Base-by-base conservation (phyloP, 2,797 vertebrate species). In the Chelmon rostratus region DNA sequence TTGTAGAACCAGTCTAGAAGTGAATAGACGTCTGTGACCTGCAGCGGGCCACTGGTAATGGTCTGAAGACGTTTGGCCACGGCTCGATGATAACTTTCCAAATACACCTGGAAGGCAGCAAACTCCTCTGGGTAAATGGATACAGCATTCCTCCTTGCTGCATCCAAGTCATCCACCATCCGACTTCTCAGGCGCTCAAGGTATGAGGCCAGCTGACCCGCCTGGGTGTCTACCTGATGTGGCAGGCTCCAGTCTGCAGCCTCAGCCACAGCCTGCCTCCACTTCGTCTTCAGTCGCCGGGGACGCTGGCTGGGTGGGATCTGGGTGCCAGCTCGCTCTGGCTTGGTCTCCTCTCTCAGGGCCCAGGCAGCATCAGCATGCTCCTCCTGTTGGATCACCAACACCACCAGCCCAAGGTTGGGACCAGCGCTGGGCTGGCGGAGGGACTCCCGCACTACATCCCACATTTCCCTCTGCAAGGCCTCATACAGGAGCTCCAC, bases 1-100 rank as follows among this genome's bases (percentile, higher is more conserved):
- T 97, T 97, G 94, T 97, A 96, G 93, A 97, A 96, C 97, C 97
- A 99, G 69, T 98, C 96, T 40, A 99, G 93, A 44, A 98, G 92
- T 10, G 96, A 96, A 89, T 98, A 98, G 67, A 97, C 96, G 1
- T 99, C 97, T 0, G 96, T 92, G 76, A 98, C 96, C 47, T 95
- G 94, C 63, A 98, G 91, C 0, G 94, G 93, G 1, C 94, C 92
- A 35, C 92, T 91, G 0, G 96, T 96, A 1, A 97, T 89, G 15
- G 83, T 88, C 0, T 87, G 90, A n/a, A 98, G 90, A 69, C 97
- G 96, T 58, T 93, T 96, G 0, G 96, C 95, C 71, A 97, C 93
- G 0, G 95, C 97, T 52, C 81, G 88, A 85, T 98, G 98, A 90
- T 98, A 99, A 64, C 97, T 97, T 8, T 96, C 96, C 76, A 97